A percentile compares a stretch with the other conserved stretches of the same genome.
Evolutionary conservation across 2,113 vertebrate genomes (phyloP).

Genomic region (Brachypteracias leptosomus): DNA sequence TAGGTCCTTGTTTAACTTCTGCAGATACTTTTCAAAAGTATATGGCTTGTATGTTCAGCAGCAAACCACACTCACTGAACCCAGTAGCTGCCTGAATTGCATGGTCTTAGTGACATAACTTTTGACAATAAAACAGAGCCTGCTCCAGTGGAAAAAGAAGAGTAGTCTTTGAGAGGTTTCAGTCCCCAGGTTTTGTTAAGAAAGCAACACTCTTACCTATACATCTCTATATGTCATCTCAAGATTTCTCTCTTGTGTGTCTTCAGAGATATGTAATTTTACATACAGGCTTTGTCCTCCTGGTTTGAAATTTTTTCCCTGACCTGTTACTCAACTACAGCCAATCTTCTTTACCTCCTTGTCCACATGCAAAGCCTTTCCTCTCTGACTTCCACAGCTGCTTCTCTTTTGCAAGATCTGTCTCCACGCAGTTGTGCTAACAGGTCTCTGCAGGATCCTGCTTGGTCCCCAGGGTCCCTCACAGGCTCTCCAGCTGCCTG

Average conservation of each 20-base stretch:
- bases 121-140: not conserved
- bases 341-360: not conserved
- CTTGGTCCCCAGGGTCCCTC: not conserved
- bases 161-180: not conserved
- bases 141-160: not conserved
- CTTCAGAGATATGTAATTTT: not conserved
- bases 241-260: not conserved
- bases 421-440: not conserved
- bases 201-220: not conserved
- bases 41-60: not conserved
- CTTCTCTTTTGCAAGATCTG: not conserved
- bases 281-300: not conserved
- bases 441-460: not conserved
- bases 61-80: not conserved
- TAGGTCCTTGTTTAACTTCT: not conserved
- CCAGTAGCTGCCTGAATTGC: not conserved
- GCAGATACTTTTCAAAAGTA: not conserved
- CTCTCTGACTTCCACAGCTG: not conserved
- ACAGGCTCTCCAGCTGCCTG: not conserved
- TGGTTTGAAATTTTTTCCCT: not conserved
- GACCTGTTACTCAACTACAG: not conserved
- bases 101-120: not conserved
- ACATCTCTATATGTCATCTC: not conserved
- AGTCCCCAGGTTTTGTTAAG: not conserved
- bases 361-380: not conserved